Evolutionary conservation across 2,888 invertebrate genomes (phyloP), one percentile per base, ranked within the genome.

Genomic region (Pyrochroa serraticornis): DNA sequence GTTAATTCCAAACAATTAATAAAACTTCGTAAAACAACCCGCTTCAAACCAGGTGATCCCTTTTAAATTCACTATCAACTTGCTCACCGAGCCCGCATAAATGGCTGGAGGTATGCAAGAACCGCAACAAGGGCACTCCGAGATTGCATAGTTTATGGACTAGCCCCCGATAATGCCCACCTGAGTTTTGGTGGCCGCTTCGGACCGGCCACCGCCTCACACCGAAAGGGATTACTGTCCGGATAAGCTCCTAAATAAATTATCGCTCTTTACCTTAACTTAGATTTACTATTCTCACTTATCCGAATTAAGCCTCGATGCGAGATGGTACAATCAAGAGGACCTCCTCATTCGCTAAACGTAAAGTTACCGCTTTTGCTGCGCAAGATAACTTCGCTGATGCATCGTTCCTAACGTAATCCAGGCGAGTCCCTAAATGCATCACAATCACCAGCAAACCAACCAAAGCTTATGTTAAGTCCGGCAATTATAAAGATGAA

Each of bases 71-170:
- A 41, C 47, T 30, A 34, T 44, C 34, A 35, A 49, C 38, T 9
- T 32, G 22, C 33, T 12, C 22, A 7, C 8, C 10, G 8, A 34
- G 12, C 7, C 57, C 57, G 39, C 57, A 37, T 14, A 51, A 57
- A 44, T 45, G 51, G 41, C 37, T 42, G 45, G 50, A 34, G 34
- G 37, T 44, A 43, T 50, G 56, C 49, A 45, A 34, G 47, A 48
- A 44, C 63, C 63, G 54, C 59, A 60, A 54, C 63, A 63, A 63
- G 57, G 55, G 45, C 54, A 38, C 50, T 44, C 46, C 46, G 58
- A 59, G 57, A 60, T 62, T 64, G 60, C 62, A 64, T 62, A 60
- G 58, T 62, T 64, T 56, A 56, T 58, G 48, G 52, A 56, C 44
- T 55, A 39, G 42, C 47, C 22, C 22, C 22, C 52, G 62, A 60